These are phyloP conservation scores for Eudemis profundana DNA, from an alignment of 2,888 invertebrate species.

Conservation along the genomic window DNA sequence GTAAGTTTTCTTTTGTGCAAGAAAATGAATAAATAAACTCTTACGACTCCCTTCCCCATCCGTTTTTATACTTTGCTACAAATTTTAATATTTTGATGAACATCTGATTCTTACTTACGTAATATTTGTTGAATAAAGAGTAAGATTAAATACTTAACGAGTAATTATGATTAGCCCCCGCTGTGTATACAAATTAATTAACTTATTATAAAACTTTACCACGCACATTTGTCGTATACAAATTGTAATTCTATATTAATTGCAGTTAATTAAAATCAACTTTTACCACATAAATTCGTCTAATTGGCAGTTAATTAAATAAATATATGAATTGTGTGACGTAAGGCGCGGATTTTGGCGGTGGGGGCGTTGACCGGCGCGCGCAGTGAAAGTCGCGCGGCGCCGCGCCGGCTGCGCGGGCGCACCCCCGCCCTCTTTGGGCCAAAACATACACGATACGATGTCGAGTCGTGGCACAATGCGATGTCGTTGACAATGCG, in stretches of 20 bases:
- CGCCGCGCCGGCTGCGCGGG: conserved; percentile 72
- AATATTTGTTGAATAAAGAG: too few species aligned
- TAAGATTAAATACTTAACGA: neutral
- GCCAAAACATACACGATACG: too few species aligned
- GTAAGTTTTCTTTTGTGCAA: too few species aligned
- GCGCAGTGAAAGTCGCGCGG: conserved; percentile 76
- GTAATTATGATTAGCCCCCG: neutral
- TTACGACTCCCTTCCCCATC: too few species aligned
- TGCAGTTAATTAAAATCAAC: conserved; percentile 1
- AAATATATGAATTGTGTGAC: conserved; percentile 41
- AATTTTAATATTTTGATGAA: too few species aligned
- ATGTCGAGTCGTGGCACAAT: too few species aligned
- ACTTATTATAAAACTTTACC: neutral
- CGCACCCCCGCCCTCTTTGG: conserved; percentile 54
- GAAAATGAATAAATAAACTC: too few species aligned
- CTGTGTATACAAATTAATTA: neutral
- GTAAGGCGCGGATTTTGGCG: conserved; percentile 63
- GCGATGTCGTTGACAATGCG: too few species aligned
- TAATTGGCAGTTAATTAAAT: conserved; percentile 23
- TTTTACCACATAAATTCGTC: conserved; percentile 3
- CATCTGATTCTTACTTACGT: too few species aligned
- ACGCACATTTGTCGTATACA: neutral
- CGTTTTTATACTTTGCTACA: too few species aligned
- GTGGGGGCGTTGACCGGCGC: conserved; percentile 64
- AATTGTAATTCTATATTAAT: neutral